Conservation (phyloP, 1,140 invertebrate genomes). For the Diachasmimorpha longicaudata region DNA sequence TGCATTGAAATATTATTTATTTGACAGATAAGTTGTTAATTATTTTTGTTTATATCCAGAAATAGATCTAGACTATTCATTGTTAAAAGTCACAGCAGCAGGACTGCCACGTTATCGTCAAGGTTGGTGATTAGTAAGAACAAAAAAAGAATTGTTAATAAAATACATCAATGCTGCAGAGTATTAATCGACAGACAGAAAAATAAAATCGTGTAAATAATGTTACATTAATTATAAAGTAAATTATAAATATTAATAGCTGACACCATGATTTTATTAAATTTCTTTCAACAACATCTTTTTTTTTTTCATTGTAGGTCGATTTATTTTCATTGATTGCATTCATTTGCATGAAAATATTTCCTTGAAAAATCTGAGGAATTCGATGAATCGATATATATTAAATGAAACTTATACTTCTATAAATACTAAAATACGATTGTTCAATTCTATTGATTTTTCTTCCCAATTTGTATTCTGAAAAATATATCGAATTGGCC, state of each 20-base stretch:
- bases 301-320: not conserved
- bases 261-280: not conserved
- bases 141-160: conserved; percentile 14
- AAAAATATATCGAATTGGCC: no score
- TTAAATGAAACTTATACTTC: no score
- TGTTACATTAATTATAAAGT: conserved; percentile 29
- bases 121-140: conserved; percentile 28
- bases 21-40: not conserved
- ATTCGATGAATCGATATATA: no score
- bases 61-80: conserved; percentile 16
- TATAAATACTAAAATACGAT: no score
- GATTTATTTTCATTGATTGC: no score
- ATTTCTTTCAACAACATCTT: not conserved
- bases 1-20: not conserved
- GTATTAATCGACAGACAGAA: not conserved
- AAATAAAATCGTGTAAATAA: conserved; percentile 24
- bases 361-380: no score
- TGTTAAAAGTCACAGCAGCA: conserved; percentile 25
- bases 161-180: conserved; percentile 5
- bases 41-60: not conserved
- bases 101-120: conserved; percentile 32
- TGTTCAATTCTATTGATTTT: no score
- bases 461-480: no score
- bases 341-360: no score
- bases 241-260: not conserved